Evolutionary conservation across 2,888 invertebrate species (phyloP), one percentile per base, ranked within the genome.

Genomic region (Crossocerus cetratus): DNA sequence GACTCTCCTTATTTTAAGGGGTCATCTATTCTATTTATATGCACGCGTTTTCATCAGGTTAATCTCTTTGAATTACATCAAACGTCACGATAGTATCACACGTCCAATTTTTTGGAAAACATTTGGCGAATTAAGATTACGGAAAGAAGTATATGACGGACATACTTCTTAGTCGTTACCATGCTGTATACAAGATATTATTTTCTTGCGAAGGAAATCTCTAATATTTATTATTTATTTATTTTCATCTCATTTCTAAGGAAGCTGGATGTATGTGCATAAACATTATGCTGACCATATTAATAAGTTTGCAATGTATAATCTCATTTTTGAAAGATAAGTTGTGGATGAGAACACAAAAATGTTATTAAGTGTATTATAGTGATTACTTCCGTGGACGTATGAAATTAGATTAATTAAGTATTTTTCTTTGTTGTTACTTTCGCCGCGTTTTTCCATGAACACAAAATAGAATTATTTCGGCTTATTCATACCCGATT

Each of bases 161-260:
- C 21, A 49, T 72, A 65, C 45, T 73, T 59, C 56, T 67, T 65
- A 55, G 72, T 72, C 67, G 60, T 76, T 80, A 77, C 61, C 58
- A 65, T 69, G 49, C 57, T 73, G 49, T 70, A 57, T 60, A 76
- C 61, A 70, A 71, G 59, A 65, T 72, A 74, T 69, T 59, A 75
- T 74, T 67, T 80, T 64, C 68, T 82, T 74, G 71, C 76, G 77
- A 83, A 76, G 77, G 76, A 85, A 82, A 78, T 80, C 80, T 85
- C 77, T 82, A 80, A 59, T 85, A 86, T 86, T 87, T 84, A 87
- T 87, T 84, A 87, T 86, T 86, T 87, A 86, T 86, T 86, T 87
- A 86, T 85, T 84, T 67, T 80, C 72, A 70, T 59, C 60, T 72
- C 58, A 71, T 70, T 69, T 59, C 44, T 45, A 77, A 43, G 65